These are phyloP conservation scores for Allobates femoralis DNA, from an alignment of 2,797 vertebrate genomes.

Conservation along the genomic window DNA sequence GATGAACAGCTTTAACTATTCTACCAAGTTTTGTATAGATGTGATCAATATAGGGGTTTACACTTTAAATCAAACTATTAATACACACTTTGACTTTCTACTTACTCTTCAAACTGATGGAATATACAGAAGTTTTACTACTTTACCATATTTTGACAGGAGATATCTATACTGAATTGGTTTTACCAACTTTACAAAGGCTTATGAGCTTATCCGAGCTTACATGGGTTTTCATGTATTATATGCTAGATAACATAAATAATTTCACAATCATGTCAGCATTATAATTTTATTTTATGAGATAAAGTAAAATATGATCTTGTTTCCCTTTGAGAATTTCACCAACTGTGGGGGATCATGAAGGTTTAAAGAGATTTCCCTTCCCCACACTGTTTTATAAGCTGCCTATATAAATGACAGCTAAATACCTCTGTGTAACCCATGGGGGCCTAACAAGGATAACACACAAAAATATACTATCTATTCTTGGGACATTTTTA, in stretches of 20 bases:
- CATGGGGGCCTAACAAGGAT: slow-evolving; percentile 46
- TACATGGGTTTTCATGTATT: slow-evolving; percentile 55
- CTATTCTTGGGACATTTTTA: background rate
- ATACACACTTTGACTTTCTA: slow-evolving; percentile 54
- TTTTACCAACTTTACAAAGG: slow-evolving; percentile 62
- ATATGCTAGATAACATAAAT: slow-evolving; percentile 57
- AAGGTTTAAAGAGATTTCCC: slow-evolving; percentile 51
- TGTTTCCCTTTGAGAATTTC: slow-evolving; percentile 63
- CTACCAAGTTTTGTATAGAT: background rate
- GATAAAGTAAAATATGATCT: slow-evolving; percentile 54
- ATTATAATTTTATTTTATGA: slow-evolving; percentile 63
- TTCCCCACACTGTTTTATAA: slow-evolving; percentile 64
- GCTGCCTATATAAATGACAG: slow-evolving; percentile 61
- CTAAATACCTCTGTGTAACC: slow-evolving; percentile 61
- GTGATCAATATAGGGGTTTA: slow-evolving; percentile 54
- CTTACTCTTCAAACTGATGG: slow-evolving; percentile 40
- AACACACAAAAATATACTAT: slow-evolving; percentile 18
- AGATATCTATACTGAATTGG: slow-evolving; percentile 58
- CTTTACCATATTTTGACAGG: slow-evolving; percentile 52
- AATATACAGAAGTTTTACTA: slow-evolving; percentile 51
- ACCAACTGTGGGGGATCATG: slow-evolving; percentile 39
- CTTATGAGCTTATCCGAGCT: slow-evolving; percentile 66
- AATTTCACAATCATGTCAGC: slow-evolving; percentile 63
- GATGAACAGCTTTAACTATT: background rate
- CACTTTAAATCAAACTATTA: slow-evolving; percentile 64